Evolutionary conservation across 2,888 invertebrate species (phyloP).

Genomic region (Erebia palarica): DNA sequence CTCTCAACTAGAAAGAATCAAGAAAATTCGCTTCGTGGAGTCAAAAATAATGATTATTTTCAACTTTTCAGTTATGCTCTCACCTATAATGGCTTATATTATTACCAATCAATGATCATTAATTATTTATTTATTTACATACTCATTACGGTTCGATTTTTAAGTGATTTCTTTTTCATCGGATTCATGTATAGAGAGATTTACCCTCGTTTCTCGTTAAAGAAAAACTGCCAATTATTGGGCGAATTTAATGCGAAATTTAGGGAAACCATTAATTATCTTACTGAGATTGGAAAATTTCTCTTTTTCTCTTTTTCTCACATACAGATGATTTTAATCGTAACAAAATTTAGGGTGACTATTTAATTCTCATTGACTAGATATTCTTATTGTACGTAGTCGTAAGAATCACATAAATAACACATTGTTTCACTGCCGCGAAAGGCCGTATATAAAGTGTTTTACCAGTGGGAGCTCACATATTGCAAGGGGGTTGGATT

Average conservation of each 20-base stretch:
- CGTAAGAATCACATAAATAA: conserved; percentile 44
- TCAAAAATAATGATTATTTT: neutral
- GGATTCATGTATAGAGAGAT: too few relatives aligned
- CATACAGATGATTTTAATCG: neutral
- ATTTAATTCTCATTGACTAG: neutral
- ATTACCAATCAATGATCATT: neutral
- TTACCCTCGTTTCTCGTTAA: too few relatives aligned
- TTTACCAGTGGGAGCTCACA: conserved; percentile 80
- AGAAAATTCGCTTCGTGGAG: neutral
- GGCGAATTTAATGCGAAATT: too few relatives aligned
- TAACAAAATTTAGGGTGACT: neutral
- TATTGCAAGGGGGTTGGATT: conserved; percentile 78
- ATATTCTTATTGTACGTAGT: neutral
- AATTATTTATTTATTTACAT: neutral
- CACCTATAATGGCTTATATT: neutral
- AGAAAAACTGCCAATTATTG: too few relatives aligned
- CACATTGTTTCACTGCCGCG: conserved; percentile 77
- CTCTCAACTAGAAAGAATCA: conserved; percentile 2
- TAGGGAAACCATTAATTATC: too few relatives aligned
- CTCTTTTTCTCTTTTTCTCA: too few relatives aligned
- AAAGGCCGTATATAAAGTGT: conserved; percentile 69
- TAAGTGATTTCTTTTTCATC: too few relatives aligned
- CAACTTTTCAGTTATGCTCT: neutral
- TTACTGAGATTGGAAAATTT: too few relatives aligned
- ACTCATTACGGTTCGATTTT: neutral